Conservation (phyloP, 2,797 vertebrate genomes). For the Enteromius radiatus region DNA sequence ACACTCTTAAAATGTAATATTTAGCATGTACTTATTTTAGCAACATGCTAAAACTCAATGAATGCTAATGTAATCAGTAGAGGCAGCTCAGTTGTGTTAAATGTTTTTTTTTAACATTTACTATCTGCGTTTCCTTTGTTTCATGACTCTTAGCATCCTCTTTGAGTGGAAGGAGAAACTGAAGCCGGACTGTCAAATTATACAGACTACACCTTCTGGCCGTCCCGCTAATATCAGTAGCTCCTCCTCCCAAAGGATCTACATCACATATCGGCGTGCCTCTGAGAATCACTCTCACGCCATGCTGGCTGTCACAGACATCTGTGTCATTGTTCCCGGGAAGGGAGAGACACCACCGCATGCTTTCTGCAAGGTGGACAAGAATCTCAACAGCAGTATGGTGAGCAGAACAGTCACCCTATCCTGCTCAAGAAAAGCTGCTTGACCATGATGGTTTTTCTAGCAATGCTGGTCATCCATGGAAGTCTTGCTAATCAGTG, state of each 20-base stretch:
- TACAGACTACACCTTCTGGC: constrained; percentile 92
- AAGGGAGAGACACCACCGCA: constrained; percentile 96
- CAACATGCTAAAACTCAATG: background rate
- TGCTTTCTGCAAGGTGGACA: constrained; percentile 98
- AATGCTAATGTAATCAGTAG: background rate
- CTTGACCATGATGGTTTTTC: background rate
- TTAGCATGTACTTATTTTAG: background rate
- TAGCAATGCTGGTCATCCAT: background rate
- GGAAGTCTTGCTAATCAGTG: background rate
- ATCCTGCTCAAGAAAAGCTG: background rate
- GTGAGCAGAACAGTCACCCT: constrained; percentile 74
- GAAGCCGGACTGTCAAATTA: constrained; percentile 94
- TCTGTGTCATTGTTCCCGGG: constrained; percentile 94
- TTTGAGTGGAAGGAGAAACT: constrained; percentile 98
- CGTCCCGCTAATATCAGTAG: constrained; percentile 93
- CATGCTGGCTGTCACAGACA: constrained; percentile 92
- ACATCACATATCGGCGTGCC: constrained; percentile 93
- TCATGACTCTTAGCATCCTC: constrained; percentile 80
- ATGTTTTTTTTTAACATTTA: background rate
- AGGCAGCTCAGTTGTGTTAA: background rate
- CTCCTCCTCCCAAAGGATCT: constrained; percentile 93
- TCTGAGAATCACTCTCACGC: constrained; percentile 90
- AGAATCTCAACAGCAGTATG: constrained; percentile 98
- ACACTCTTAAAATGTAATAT: background rate
- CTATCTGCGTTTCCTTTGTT: background rate